Evolutionary conservation across 2,888 invertebrate genomes (phyloP).

Genomic region (Pammene fasciana): DNA sequence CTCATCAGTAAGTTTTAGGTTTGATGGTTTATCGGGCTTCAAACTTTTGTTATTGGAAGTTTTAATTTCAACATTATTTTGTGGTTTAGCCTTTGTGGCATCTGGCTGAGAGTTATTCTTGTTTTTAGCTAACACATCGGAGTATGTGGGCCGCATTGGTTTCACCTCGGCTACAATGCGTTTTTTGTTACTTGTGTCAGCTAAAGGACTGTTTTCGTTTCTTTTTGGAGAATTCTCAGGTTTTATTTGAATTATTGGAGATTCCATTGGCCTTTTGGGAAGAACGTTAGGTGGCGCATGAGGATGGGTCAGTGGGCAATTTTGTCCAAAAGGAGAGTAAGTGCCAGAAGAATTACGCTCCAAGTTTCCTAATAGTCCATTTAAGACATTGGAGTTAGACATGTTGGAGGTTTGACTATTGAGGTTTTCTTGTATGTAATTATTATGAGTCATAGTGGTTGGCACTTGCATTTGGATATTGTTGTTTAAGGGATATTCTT

Average conservation of each 20-base stretch:
- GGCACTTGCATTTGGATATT: conserved; percentile 60
- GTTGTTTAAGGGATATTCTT: conserved; percentile 67
- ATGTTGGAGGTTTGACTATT: conserved; percentile 56
- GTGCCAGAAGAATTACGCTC: conserved; percentile 88
- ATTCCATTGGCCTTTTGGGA: conserved; percentile 62
- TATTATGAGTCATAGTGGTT: conserved; percentile 54
- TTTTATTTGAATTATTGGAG: conserved; percentile 59
- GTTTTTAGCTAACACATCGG: conserved; percentile 90
- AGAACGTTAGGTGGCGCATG: conserved; percentile 69
- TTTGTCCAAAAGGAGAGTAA: conserved; percentile 88
- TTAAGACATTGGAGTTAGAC: conserved; percentile 83
- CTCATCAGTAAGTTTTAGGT: conserved; percentile 65
- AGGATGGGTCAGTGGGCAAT: conserved; percentile 80
- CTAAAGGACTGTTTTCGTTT: conserved; percentile 75
- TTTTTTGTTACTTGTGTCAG: conserved; percentile 84
- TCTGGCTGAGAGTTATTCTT: conserved; percentile 79
- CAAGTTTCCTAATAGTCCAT: conserved; percentile 89
- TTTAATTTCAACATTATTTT: conserved; percentile 69
- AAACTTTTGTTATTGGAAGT: conserved; percentile 65
- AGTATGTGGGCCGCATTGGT: conserved; percentile 93
- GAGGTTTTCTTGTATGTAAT: conserved; percentile 60
- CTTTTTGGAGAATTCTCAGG: conserved; percentile 70
- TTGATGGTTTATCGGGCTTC: conserved; percentile 69
- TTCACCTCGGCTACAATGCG: conserved; percentile 93
- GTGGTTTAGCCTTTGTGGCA: conserved; percentile 72